A percentile compares a stretch with the other conserved stretches of the same genome.
Conservation (phyloP, 2,797 vertebrate genomes). For the Chrosomus eos region DNA sequence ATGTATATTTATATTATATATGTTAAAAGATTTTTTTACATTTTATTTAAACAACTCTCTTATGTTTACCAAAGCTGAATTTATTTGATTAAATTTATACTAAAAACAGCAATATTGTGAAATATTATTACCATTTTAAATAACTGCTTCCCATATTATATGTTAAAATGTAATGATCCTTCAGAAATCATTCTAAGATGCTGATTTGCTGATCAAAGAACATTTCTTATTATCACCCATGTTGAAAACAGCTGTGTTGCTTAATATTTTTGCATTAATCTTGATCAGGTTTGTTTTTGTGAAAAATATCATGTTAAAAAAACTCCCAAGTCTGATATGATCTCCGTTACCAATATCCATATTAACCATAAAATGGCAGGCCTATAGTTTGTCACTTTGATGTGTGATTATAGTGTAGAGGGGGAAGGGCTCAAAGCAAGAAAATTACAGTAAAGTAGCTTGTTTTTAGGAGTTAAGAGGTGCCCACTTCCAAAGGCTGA, state of each 20-base stretch:
- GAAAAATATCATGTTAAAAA: background rate
- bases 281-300: too few relatives aligned
- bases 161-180: background rate
- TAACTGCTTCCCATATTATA: background rate
- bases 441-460: slow-evolving; percentile 33
- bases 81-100: too few relatives aligned
- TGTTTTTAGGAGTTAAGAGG: slow-evolving; percentile 26
- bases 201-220: too few relatives aligned
- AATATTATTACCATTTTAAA: background rate
- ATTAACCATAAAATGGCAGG: slow-evolving; percentile 72
- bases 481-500: slow-evolving; percentile 16
- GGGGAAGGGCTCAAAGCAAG: slow-evolving; percentile 59
- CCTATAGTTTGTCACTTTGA: slow-evolving; percentile 74
- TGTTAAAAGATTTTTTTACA: too few relatives aligned
- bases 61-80: background rate
- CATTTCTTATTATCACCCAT: too few relatives aligned
- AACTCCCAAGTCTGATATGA: background rate
- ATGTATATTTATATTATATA: too few relatives aligned
- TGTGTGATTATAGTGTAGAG: slow-evolving; percentile 74
- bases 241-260: too few relatives aligned
- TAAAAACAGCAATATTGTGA: background rate
- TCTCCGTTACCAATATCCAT: background rate
- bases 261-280: too few relatives aligned
- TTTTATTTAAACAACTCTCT: too few relatives aligned
- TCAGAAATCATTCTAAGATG: background rate